A percentile compares a stretch with the other conserved stretches of the same genome.
phyloP scores from a whole-genome alignment of 2,797 vertebrate species.

The Labroides dimidiatus region DNA sequence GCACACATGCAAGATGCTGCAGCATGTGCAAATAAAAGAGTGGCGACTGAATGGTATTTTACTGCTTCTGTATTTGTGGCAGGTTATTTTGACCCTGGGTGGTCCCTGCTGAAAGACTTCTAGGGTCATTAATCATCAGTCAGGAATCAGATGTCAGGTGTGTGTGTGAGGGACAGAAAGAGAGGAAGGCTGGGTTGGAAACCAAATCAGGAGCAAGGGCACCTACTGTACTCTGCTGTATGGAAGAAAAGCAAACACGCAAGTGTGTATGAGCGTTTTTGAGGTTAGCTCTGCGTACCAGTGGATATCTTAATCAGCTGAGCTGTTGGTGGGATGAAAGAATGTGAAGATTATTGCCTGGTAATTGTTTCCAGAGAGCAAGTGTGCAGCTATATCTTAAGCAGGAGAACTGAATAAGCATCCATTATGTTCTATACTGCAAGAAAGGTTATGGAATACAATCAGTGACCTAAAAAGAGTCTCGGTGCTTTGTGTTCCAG shows the following conservation, averaged over 20 bases:
- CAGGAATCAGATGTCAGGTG: constrained; percentile 71
- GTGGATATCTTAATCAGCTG: constrained; percentile 80
- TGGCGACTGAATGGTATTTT: constrained; percentile 68
- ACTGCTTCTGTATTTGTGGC: constrained; percentile 70
- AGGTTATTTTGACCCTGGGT: constrained; percentile 72
- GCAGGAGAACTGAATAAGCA: constrained; percentile 20
- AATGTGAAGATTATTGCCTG: constrained; percentile 77
- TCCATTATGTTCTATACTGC: constrained; percentile 8
- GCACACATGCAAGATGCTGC: constrained; percentile 24
- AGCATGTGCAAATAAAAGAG: constrained; percentile 58
- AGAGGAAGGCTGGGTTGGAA: constrained; percentile 24
- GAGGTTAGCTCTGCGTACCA: constrained; percentile 67
- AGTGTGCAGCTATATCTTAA: constrained; percentile 60
- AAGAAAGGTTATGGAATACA: constrained; percentile 31
- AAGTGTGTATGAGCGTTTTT: constrained; percentile 55
- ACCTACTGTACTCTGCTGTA: constrained; percentile 42
- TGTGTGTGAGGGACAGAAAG: constrained; percentile 30
- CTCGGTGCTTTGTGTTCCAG: constrained; percentile 25
- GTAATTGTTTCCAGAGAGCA: constrained; percentile 81
- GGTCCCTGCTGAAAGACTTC: constrained; percentile 67
- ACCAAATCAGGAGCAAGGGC: constrained; percentile 26
- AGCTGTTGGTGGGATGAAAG: constrained; percentile 76
- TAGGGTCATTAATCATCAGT: constrained; percentile 69
- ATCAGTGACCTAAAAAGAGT: constrained; percentile 14
- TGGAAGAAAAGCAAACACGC: constrained; percentile 24